Percentiles rank a stretch among this genome's conserved stretches.
Evolutionary conservation across 53 echinoderm and acorn worm genomes (phyloP).

Genomic region (Henricia sp.): DNA sequence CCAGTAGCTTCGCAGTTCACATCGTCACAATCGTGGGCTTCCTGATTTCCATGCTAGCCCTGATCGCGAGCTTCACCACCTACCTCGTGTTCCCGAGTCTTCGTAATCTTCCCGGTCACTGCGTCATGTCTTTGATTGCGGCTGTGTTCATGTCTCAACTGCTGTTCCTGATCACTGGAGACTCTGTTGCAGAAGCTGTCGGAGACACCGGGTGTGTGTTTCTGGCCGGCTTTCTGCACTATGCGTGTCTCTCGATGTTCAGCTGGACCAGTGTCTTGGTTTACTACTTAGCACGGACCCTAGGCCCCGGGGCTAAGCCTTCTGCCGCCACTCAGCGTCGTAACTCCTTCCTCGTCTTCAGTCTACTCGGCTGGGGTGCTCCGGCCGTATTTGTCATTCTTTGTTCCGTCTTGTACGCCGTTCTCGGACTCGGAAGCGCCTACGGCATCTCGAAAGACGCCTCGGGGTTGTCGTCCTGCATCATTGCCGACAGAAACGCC

Average conservation of each 20-base stretch:
- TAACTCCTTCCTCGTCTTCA: slow-evolving; percentile 62
- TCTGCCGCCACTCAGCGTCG: slow-evolving; percentile 24
- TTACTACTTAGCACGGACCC: slow-evolving; percentile 68
- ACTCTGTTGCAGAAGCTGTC: slow-evolving; percentile 64
- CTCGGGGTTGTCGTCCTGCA: slow-evolving; percentile 12
- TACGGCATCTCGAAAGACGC: slow-evolving; percentile 59
- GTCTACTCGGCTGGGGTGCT: slow-evolving; percentile 74
- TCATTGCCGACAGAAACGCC: slow-evolving; percentile 50
- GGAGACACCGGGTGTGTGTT: slow-evolving; percentile 51
- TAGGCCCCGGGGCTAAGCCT: slow-evolving; percentile 58
- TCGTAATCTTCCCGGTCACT: slow-evolving; percentile 79
- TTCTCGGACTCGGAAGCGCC: slow-evolving; percentile 4
- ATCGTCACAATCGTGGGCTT: slow-evolving; percentile 23
- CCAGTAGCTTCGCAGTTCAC: neutral
- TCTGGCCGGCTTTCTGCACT: slow-evolving; percentile 71
- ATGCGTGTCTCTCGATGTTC: slow-evolving; percentile 67
- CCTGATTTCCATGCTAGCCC: slow-evolving; percentile 62
- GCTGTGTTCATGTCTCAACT: slow-evolving; percentile 74
- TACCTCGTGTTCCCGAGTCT: slow-evolving; percentile 71
- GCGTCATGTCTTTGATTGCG: slow-evolving; percentile 81
- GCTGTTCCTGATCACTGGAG: slow-evolving; percentile 61
- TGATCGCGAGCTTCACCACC: slow-evolving; percentile 68
- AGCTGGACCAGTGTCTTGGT: slow-evolving; percentile 78
- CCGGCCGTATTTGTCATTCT: slow-evolving; percentile 54
- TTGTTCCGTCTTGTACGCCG: slow-evolving; percentile 42